Evolutionary conservation across 2,113 vertebrate genomes (phyloP).

Genomic region (Gallinago paraguaiae): DNA sequence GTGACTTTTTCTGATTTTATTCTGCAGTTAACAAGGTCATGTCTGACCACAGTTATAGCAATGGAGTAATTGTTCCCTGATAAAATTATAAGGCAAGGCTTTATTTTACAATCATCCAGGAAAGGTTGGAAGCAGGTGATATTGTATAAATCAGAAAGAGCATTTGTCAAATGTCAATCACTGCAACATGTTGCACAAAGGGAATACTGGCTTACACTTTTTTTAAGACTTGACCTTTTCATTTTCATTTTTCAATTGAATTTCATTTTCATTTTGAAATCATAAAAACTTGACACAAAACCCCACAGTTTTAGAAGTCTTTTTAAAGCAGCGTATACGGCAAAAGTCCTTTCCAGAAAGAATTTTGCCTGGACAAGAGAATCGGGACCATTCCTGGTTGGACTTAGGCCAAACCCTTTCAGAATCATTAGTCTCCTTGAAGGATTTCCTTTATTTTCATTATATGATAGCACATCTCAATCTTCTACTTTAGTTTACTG

Average conservation of each 20-base stretch:
- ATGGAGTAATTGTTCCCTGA: background rate
- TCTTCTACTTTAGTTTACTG: background rate
- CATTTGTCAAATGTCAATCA: background rate
- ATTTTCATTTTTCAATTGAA: background rate
- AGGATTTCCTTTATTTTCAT: slow-evolving; percentile 12
- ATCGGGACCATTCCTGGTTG: background rate
- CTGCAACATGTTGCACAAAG: background rate
- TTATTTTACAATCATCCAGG: background rate
- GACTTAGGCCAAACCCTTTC: background rate
- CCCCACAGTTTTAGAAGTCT: background rate
- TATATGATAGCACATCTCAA: background rate
- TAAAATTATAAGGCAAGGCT: background rate
- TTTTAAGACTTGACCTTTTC: background rate
- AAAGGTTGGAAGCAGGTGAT: background rate
- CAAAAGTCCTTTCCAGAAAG: background rate
- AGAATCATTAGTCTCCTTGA: background rate
- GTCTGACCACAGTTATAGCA: background rate
- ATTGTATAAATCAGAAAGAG: background rate
- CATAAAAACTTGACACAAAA: background rate
- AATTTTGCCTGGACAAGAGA: background rate
- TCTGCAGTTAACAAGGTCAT: background rate
- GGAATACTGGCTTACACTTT: background rate
- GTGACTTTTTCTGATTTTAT: background rate
- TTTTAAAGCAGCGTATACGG: background rate
- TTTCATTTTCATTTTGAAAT: background rate